Percentiles rank a stretch among this genome's conserved stretches.
Conservation (phyloP, 2,797 vertebrate genomes). For the Acipenser ruthenus region DNA sequence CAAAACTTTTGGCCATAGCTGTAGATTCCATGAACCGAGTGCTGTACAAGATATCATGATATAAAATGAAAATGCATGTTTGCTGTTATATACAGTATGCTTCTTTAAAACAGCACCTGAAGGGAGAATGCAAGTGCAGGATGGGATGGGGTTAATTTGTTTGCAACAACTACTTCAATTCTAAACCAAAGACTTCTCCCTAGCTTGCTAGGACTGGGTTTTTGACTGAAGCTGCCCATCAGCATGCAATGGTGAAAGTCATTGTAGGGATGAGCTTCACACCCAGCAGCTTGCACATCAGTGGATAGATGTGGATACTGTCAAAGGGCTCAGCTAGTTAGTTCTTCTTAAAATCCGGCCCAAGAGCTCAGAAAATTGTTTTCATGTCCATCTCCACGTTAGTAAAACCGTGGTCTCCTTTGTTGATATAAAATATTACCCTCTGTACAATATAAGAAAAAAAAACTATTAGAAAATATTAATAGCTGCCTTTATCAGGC, state of each 20-base stretch:
- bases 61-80: no score
- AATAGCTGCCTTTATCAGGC: neutral
- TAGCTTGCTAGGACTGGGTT: no score
- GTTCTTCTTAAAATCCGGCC: constrained; percentile 60
- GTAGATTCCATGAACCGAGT: no score
- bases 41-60: no score
- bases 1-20: no score
- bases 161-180: no score
- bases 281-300: constrained; percentile 60
- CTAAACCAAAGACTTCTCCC: no score
- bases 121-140: no score
- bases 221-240: neutral
- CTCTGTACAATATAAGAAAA: constrained; percentile 36
- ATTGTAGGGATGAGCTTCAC: constrained; percentile 49
- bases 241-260: constrained; percentile 42
- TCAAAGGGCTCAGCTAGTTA: constrained; percentile 51
- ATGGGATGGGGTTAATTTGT: no score
- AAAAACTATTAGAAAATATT: neutral
- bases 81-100: no score
- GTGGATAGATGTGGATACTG: constrained; percentile 59
- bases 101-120: no score
- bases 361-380: constrained; percentile 67
- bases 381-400: constrained; percentile 67
- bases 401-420: constrained; percentile 66
- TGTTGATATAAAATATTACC: constrained; percentile 61